Evolutionary conservation across 1,140 invertebrate genomes (phyloP).

Genomic region (Aplysia californica): DNA sequence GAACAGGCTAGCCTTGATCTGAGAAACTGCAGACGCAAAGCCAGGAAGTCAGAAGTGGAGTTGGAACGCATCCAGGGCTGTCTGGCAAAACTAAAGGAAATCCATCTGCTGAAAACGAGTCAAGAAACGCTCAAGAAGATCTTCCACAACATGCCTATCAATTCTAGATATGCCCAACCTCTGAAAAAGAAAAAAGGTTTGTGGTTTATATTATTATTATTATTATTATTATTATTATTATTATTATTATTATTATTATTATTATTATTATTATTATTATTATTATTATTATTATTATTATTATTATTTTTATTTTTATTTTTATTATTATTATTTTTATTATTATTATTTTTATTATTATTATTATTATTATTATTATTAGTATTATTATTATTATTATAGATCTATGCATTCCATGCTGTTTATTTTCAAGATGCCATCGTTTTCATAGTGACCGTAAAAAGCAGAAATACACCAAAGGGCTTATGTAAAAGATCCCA

Average conservation of each 20-base stretch:
- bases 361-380: background rate
- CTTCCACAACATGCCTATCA: conserved; percentile 46
- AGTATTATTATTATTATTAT: background rate
- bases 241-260: background rate
- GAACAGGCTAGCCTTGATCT: conserved; percentile 26
- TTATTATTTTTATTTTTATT: background rate
- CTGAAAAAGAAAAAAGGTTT: conserved; percentile 20
- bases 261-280: conserved; percentile 2
- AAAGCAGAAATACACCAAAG: too few species aligned
- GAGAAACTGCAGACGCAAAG: conserved; percentile 23
- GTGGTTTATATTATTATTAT: conserved; percentile 1
- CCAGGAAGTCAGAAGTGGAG: conserved; percentile 43
- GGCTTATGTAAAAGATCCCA: too few species aligned
- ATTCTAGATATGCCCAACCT: conserved; percentile 22
- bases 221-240: background rate
- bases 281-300: conserved; percentile 5
- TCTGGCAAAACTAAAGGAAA: conserved; percentile 43
- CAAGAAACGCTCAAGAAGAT: conserved; percentile 52
- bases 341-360: conserved; percentile 1
- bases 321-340: background rate
- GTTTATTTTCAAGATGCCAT: too few species aligned
- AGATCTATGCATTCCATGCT: too few species aligned
- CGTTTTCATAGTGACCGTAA: too few species aligned
- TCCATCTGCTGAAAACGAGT: conserved; percentile 46
- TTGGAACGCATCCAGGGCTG: conserved; percentile 37